Base-by-base conservation (phyloP, 2,797 vertebrate species). In the Rhyacichthys aspro region DNA sequence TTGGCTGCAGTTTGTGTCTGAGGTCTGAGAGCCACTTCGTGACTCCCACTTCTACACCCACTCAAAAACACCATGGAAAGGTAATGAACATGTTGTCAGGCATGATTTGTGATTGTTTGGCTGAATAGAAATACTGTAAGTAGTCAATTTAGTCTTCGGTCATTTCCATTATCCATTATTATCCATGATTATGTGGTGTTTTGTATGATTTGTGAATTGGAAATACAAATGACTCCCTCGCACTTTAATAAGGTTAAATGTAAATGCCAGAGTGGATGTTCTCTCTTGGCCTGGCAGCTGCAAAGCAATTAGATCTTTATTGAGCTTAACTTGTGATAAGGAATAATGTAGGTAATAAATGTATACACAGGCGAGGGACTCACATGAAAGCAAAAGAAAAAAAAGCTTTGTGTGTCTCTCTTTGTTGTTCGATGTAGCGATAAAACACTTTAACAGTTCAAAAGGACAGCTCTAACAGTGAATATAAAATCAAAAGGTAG, bases 21-120 rank as follows among this genome's bases (percentile, higher is more conserved):
- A 38, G 10, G 19, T 59, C 28, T 68, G 33, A 70, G 59, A 70
- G 57, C 34, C 46, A 52, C 57, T 57, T 37, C 37, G n/a, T 9
- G 59, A 54, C 55, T 59, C 65, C 60, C 41, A 55, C 60, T 9
- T 54, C 48, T 34, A 38, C 18, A 38, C 39, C 43, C 17, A n/a
- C 38, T 18, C 60, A 37, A 34, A 68, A 48, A n/a, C 50, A 47
- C 43, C 32, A 39, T 12, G n/a, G 19, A 52, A 18, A n/a, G 19
- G 10, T 17, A 50, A 36, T 11, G 15, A 36, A 15, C 15, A 33
- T 53, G 0, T 41, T 8, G 37, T 62, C 64, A 73, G 48, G 9
- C 55, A 34, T 46, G 8, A 55, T 43, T 10, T 49, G 47, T n/a
- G 15, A 34, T 49, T 49, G 23, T 37, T 12, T 16, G 1, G 36